These are phyloP conservation scores for Oreochromis aureus DNA, from an alignment of 2,113 vertebrate species.

Conservation along the genomic window DNA sequence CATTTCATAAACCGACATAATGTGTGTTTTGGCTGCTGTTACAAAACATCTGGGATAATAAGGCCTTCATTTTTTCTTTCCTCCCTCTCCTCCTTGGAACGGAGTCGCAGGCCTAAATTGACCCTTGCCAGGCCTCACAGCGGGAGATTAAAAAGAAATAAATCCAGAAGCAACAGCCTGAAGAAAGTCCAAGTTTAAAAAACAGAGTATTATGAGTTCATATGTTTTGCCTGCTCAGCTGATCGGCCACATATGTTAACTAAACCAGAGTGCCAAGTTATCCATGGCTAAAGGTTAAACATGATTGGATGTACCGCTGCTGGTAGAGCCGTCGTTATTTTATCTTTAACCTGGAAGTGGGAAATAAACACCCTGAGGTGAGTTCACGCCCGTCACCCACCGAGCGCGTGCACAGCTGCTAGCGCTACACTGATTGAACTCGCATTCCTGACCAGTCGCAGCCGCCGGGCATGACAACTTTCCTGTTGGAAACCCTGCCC, in stretches of 20 bases:
- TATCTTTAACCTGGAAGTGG: not conserved
- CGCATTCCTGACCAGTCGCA: not conserved
- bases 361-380: not conserved
- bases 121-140: not conserved
- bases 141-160: not conserved
- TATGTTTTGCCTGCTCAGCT: not conserved
- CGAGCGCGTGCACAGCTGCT: not conserved
- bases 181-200: not conserved
- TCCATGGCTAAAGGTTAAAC: not conserved
- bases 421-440: not conserved
- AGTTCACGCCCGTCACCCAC: not conserved
- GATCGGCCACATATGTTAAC: not conserved
- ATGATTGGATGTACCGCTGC: not conserved
- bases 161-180: not conserved
- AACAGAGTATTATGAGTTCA: rapidly evolving
- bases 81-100: not conserved
- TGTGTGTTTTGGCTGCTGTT: not conserved
- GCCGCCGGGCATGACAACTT: not conserved
- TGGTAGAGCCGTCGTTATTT: not conserved
- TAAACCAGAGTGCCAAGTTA: not conserved
- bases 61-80: not conserved
- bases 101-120: not conserved
- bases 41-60: not conserved
- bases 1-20: not conserved
- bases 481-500: not conserved